Base-by-base conservation (phyloP, 2,888 invertebrate genomes). In the Unio delphinus region DNA sequence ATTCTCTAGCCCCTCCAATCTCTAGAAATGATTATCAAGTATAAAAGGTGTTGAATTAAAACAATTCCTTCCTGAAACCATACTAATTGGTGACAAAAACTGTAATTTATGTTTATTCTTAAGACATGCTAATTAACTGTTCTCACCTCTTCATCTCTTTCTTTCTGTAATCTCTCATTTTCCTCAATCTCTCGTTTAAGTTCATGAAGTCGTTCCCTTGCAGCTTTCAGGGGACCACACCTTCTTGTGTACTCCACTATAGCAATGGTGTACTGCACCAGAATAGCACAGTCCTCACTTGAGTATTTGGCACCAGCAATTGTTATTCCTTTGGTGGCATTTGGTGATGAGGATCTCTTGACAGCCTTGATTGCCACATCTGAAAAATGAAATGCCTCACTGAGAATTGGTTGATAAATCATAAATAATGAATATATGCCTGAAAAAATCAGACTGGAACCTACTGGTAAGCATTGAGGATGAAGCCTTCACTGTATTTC, bases 201-300 rank as follows among this genome's bases (percentile, higher is more conserved):
- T 68, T 89, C 89, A 70, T 88, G 85, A 70, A 85, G 79, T 26
- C 81, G 78, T 73, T 89, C 88, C 54, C 87, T 70, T 7, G 88
- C 76, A 18, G 79, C 78, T 70, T 84, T 85, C n/a, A 88, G 80
- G 45, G 88, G 88, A 28, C 83, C 83, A 76, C 87, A 89, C 26
- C 87, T 78, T 54, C 84, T 80, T 1, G 89, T 86, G 84, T 89
- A 90, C 79, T 90, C 90, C 26, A 90, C 87, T 11, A 90, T 88
- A 57, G 90, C 89, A n/a, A 90, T 89, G 56, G 88, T 87, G 80
- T 89, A 90, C 72, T 90, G 86, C 23, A 90, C 89, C 64, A 90
- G 81, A 0, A 86, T 85, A 58, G 90, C 90, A 60, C 87, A 89
- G 70, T 90, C 90, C 73, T 90, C 90, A 72, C 89, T 90, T 17